phyloP scores from a whole-genome alignment of 2,113 vertebrate genomes.

The Mellivora capensis region DNA sequence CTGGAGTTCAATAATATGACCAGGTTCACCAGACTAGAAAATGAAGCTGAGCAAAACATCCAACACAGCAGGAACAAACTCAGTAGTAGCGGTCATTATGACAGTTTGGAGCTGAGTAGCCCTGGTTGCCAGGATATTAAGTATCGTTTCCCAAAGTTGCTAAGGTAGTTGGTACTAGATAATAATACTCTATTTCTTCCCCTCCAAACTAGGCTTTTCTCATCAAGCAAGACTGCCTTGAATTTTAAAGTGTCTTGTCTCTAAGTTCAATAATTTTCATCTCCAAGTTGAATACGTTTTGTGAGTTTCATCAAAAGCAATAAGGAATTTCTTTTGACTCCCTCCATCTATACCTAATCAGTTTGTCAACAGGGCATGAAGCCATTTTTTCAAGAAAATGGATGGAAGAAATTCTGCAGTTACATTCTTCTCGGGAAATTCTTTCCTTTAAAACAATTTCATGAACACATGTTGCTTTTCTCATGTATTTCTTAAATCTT shows the following conservation, averaged over 20 bases:
- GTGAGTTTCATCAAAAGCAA: neutral
- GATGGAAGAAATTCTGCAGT: slow-evolving; percentile 51
- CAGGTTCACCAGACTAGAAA: neutral
- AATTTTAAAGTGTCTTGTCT: neutral
- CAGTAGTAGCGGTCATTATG: neutral
- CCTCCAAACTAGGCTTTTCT: neutral
- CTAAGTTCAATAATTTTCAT: neutral
- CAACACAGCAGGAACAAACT: neutral
- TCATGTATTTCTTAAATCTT: slow-evolving; percentile 59
- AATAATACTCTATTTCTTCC: neutral
- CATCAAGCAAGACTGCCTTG: neutral
- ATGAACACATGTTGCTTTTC: slow-evolving; percentile 24
- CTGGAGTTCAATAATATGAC: neutral
- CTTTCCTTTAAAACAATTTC: neutral
- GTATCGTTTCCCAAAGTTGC: neutral
- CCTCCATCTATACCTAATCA: slow-evolving; percentile 31
- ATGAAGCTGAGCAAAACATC: neutral
- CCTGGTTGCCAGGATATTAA: neutral
- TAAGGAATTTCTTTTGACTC: neutral
- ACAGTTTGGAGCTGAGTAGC: neutral
- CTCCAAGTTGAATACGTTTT: neutral
- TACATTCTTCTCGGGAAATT: slow-evolving; percentile 39
- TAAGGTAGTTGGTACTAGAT: neutral
- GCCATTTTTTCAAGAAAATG: slow-evolving; percentile 51
- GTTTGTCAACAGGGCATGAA: slow-evolving; percentile 48